Evolutionary conservation across 2,113 vertebrate species (phyloP), one percentile per base, ranked within the genome.

Genomic region (Corythaixoides concolor): DNA sequence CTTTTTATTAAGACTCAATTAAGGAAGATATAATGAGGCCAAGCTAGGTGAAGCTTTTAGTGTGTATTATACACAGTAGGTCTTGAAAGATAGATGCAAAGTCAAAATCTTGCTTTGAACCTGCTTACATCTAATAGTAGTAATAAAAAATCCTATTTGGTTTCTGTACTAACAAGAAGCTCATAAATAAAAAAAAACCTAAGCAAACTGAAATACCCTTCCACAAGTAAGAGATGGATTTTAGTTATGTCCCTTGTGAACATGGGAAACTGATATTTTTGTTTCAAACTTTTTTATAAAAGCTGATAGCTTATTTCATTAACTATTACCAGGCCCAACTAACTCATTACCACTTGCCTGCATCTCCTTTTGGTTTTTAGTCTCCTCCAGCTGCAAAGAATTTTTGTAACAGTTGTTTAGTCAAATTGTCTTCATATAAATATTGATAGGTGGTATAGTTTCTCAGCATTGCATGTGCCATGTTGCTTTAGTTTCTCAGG

Each of bases 221-320:
- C 37, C 33, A 14, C 55, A 91, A 76, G 35, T 78, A 95, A 94
- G 60, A 93, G 92, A 85, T 89, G 78, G 96, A 96, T 97, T 98
- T 96, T 84, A 73, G 66, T 92, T 87, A 69, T 33, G 49, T 91
- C 14, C 24, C 20, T 30, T 87, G 59, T 76, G 59, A 95, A 60
- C 26, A 37, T 22, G 24, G 95, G 89, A 89, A 97, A 90, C 59
- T 81, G 95, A 95, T 97, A 97, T 97, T 98, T 98, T 97, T 95
- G 74, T 89, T 95, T n/a, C 53, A 92, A 94, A 76, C 77, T 94
- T 94, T 92, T 52, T 94, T 39, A 85, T 82, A 83, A 95, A 81
- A 63, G 32, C 26, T 93, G 80, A 97, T 96, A 95, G 72, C 60
- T 94, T 85, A 87, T 90, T 94, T 96, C 73, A 59, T 85, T 90